Percentiles rank a stretch among this genome's conserved stretches.
phyloP scores from a whole-genome alignment of 2,797 vertebrate genomes.

The Myiotriccus ornatus region DNA sequence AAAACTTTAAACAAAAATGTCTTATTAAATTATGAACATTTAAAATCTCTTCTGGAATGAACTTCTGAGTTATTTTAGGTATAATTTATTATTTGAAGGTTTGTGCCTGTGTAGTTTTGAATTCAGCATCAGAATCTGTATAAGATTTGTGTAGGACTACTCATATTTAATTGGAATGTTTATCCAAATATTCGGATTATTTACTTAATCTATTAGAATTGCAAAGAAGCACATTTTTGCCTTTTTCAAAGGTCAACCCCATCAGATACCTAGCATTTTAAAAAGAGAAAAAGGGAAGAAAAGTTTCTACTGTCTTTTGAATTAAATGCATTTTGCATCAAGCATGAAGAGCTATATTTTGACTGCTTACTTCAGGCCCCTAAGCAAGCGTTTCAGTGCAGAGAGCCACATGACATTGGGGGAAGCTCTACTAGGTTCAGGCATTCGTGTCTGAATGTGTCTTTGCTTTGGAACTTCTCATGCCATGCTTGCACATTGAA shows the following conservation, averaged over 20 bases:
- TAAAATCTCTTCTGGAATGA: conserved; percentile 24
- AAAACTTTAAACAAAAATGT: conserved; percentile 10
- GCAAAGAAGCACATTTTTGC: background rate
- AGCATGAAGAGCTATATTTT: accelerated
- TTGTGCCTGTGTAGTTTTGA: conserved; percentile 1
- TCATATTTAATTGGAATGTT: conserved; percentile 12
- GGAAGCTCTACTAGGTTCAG: background rate
- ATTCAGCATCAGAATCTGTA: background rate
- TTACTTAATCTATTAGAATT: conserved; percentile 6
- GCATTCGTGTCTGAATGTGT: background rate
- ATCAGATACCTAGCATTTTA: background rate
- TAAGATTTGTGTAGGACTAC: background rate
- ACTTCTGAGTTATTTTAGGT: background rate
- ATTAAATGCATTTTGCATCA: background rate
- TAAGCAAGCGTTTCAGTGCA: background rate
- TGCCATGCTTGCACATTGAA: background rate
- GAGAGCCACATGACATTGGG: accelerated
- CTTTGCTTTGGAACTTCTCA: background rate
- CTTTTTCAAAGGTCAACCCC: background rate
- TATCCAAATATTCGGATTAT: conserved; percentile 5
- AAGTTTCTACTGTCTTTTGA: background rate
- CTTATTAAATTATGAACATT: conserved; percentile 19
- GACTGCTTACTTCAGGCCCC: background rate
- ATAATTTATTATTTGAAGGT: conserved; percentile 2
- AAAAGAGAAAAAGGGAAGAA: background rate